Percentiles rank a stretch among this genome's conserved stretches.
Evolutionary conservation across 1,140 invertebrate species (phyloP).

Genomic region (Pissodes strobi): DNA sequence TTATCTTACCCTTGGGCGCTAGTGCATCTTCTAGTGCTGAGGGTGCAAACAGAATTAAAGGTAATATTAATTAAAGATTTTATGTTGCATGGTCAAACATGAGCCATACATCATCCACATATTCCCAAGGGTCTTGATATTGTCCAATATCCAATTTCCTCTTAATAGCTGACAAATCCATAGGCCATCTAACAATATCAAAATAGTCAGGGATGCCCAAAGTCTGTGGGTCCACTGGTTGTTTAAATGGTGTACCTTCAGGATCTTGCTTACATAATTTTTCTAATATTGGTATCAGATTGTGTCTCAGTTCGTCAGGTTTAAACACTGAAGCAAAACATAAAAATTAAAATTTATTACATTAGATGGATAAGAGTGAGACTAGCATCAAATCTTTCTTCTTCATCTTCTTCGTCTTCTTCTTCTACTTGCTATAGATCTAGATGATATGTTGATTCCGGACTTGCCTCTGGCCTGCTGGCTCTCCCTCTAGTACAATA

Average conservation of each 20-base stretch:
- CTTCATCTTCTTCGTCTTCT: no score
- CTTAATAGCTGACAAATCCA: slow-evolving; percentile 97
- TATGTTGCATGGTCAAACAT: slow-evolving; percentile 99
- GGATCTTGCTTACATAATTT: slow-evolving; percentile 93
- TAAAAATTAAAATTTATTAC: neutral
- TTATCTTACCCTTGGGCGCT: slow-evolving; percentile 97
- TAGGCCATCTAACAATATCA: slow-evolving; percentile 97
- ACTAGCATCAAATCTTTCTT: no score
- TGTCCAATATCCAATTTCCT: slow-evolving; percentile 91
- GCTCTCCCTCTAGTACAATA: no score
- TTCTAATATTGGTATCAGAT: slow-evolving; percentile 92
- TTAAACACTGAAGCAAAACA: slow-evolving; percentile 73
- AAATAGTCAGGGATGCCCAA: slow-evolving; percentile 96
- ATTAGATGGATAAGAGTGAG: neutral
- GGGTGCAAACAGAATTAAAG: slow-evolving; percentile 48
- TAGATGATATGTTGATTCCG: no score
- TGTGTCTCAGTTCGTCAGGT: slow-evolving; percentile 89
- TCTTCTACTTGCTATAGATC: no score
- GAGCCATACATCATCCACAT: slow-evolving; percentile 99
- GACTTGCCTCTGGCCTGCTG: no score
- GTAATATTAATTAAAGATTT: no score
- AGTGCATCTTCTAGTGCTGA: slow-evolving; percentile 95
- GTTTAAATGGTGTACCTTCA: slow-evolving; percentile 93
- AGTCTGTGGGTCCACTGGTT: slow-evolving; percentile 91
- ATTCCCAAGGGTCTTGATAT: slow-evolving; percentile 98